Base-by-base conservation (phyloP, 2,113 vertebrate genomes). In the Lamprotornis superbus region DNA sequence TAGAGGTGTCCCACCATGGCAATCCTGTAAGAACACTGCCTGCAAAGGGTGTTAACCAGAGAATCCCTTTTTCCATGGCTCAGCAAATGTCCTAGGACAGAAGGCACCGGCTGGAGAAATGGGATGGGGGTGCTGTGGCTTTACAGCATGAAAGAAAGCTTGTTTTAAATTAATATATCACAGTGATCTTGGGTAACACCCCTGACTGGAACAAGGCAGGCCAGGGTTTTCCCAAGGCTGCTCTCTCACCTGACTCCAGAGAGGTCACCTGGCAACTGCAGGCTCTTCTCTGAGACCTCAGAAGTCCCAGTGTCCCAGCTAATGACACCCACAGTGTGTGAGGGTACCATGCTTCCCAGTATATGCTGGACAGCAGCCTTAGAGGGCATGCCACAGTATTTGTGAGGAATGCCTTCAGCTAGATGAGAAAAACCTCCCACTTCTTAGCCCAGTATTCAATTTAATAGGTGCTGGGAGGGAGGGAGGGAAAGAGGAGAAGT, bases 311-410 rank as follows among this genome's bases (percentile, higher is more conserved):
- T 33, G 55, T 60, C 74, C 56, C 5, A 4, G 19, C 14, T 57
- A 14, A 56, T 1, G 11, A 31, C 24, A 42, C 7, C 14, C 3
- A 0, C 4, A 14, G 21, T 5, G 13, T 42, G 15, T 42, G 20
- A 52, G 35, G n/a, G n/a, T 77, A 49, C 33, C 0, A 0, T 46
- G 46, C 37, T 56, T 42, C 35, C 73, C 55, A 57, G 37, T 5
- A 20, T 2, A 17, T 1, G 1, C 31, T 22, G 27, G 12, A 40
- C 13, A 89, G 23, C 10, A 81, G 31, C 64, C 39, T 70, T 18
- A 15, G 25, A 67, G 24, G 50, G 16, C 11, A 18, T 1, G 1
- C 55, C 2, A 5, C 27, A 20, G 10, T 20, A 24, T 14, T 15
- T 39, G 30, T 30, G 33, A 22, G 55, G 11, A 92, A 57, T 35